Conservation (phyloP, 2,113 vertebrate genomes). For the Platysternon megacephalum region DNA sequence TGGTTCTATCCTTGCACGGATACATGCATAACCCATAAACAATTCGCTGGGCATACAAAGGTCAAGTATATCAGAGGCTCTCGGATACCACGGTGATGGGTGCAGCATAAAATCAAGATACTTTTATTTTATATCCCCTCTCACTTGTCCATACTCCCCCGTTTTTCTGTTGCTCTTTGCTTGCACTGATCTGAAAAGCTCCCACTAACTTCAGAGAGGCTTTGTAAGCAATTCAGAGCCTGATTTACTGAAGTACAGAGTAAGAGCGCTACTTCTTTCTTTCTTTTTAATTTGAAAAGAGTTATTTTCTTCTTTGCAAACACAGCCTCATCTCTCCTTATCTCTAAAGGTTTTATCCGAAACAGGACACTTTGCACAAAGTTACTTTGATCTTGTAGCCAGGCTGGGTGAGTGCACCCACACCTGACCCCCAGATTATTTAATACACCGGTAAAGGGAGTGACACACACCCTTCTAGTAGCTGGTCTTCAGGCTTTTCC, state of each 20-base stretch:
- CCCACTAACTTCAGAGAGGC: not conserved
- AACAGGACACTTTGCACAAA: not conserved
- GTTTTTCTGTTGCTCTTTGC: not conserved
- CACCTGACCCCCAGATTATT: not conserved
- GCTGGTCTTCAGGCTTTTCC: not conserved
- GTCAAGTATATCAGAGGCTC: not conserved
- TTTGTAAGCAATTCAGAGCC: not conserved
- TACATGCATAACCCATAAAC: not conserved
- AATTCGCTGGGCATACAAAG: not conserved
- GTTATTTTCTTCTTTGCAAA: not conserved
- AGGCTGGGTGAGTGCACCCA: not conserved
- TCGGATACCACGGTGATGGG: not conserved
- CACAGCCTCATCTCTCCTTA: not conserved
- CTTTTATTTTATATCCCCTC: rapidly evolving
- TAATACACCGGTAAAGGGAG: not conserved
- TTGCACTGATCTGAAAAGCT: not conserved
- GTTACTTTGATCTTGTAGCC: not conserved
- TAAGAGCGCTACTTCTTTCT: not conserved
- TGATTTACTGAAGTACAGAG: rapidly evolving
- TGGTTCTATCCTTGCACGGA: not conserved
- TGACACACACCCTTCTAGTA: not conserved
- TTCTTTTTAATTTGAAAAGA: not conserved
- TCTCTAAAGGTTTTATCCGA: not conserved
- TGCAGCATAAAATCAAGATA: not conserved
- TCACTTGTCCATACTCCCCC: rapidly evolving